phyloP scores from a whole-genome alignment of 2,113 vertebrate genomes.

The Brachirus orientalis region DNA sequence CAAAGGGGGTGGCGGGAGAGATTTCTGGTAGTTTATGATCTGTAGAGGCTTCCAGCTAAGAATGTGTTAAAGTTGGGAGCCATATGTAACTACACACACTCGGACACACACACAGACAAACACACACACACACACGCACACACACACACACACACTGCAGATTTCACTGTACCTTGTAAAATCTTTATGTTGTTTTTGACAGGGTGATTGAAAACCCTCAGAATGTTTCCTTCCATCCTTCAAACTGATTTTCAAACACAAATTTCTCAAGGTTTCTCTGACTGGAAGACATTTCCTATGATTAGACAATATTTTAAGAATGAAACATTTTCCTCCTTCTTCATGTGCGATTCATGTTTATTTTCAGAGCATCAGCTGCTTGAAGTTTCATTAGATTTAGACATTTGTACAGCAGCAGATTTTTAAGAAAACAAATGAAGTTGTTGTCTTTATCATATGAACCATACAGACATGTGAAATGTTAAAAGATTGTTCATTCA shows the following conservation, averaged over 20 bases:
- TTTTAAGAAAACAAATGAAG: neutral
- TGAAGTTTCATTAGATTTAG: no score
- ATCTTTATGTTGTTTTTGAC: neutral
- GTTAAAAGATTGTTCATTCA: no score
- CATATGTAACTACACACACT: conserved; percentile 23
- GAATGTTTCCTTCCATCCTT: neutral
- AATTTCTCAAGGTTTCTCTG: neutral
- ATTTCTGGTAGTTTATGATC: conserved; percentile 56
- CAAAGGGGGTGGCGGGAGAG: neutral
- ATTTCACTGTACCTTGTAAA: neutral
- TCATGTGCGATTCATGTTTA: neutral
- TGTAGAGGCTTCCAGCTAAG: conserved; percentile 36
- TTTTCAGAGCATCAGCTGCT: neutral
- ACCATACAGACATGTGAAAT: no score
- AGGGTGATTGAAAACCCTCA: neutral
- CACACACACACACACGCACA: neutral
- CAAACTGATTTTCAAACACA: neutral
- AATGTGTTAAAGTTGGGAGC: conserved; percentile 35
- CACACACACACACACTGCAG: conserved; percentile 9
- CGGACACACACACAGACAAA: no score
- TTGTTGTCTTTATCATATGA: no score
- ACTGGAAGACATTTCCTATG: no score
- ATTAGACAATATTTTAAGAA: no score
- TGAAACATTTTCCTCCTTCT: neutral
- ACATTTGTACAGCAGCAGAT: no score